Base-by-base conservation (phyloP, 2,888 invertebrate species). In the Litoditis marina region DNA sequence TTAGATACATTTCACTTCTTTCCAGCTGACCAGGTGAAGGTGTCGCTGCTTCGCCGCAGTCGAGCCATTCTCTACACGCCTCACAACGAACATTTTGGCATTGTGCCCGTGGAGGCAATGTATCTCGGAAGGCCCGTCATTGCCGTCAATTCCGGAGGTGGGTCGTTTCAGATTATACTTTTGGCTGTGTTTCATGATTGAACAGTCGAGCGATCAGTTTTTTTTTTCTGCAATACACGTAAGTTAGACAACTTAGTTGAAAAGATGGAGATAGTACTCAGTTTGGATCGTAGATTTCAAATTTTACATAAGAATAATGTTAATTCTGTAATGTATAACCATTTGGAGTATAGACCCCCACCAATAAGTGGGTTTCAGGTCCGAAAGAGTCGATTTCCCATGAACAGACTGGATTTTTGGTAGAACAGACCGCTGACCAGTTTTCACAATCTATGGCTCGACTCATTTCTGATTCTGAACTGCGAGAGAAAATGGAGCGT, bases 81-180 rank as follows among this genome's bases (percentile, higher is more conserved):
- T 1, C 89, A 90, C 2, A 91, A 91, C 83, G 98, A 99, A 84
- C 98, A 99, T 85, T 98, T 98, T 86, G 98, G 98, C 5, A 99
- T 99, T 78, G 98, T 98, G 8, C 98, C 99, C 0, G 86, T 99
- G 58, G 98, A 99, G 86, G 94, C 95, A 0, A 98, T 98, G 98
- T 92, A 92, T 83, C 89, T 90, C 83, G 87, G 88, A 3, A 91
- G 92, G 80, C 94, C 96, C 4, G 94, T 99, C 0, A 89, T 99
- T 72, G 98, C 98, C 0, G 90, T 92, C 0, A 91, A 92, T 79
- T 92, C 91, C 79, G 98, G 98, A 30, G 98, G 70, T 65, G n/a
- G 13, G 51, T 5, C 28, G 25, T 11, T 22, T 25, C 0, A 2
- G 19, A 1, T 55, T 46, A 22, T 11, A 27, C n/a, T 27, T 13